Conservation (phyloP, 37 sponge, comb jelly and placozoan genomes). For the Theonella swinhoei region DNA sequence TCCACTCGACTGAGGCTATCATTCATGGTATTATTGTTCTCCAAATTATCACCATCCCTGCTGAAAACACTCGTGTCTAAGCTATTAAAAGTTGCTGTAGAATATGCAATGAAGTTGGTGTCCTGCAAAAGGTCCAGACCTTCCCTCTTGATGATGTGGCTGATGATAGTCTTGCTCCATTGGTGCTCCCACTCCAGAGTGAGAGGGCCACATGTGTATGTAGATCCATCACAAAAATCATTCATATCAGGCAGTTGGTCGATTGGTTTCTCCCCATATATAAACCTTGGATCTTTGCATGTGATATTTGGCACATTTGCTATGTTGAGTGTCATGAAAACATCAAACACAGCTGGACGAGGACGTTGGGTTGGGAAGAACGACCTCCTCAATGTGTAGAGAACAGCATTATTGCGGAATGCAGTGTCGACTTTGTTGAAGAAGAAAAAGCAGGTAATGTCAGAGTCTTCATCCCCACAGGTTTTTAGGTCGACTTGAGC, state of each 20-base stretch:
- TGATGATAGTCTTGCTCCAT: not conserved
- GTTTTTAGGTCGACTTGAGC: not conserved
- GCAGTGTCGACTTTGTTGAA: not conserved
- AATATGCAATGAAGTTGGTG: not conserved
- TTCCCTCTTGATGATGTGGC: not conserved
- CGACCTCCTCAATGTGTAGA: not conserved
- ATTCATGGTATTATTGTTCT: not conserved
- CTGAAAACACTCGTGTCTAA: not conserved
- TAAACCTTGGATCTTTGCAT: not conserved
- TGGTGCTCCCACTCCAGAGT: not conserved
- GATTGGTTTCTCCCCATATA: not conserved
- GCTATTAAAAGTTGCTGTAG: not conserved
- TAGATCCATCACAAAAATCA: not conserved
- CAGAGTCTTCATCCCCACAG: not conserved
- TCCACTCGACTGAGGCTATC: not conserved
- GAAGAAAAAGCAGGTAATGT: not conserved
- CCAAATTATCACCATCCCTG: not conserved
- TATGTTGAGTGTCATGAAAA: not conserved
- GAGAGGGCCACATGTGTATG: not conserved
- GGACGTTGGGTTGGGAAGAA: not conserved
- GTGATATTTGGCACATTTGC: not conserved
- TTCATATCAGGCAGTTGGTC: not conserved
- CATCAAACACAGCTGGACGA: not conserved
- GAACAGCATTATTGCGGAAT: not conserved
- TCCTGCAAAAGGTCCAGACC: not conserved